Percentiles rank a stretch among this genome's conserved stretches.
phyloP scores from a whole-genome alignment of 2,113 vertebrate genomes.

The Sturnus vulgaris region DNA sequence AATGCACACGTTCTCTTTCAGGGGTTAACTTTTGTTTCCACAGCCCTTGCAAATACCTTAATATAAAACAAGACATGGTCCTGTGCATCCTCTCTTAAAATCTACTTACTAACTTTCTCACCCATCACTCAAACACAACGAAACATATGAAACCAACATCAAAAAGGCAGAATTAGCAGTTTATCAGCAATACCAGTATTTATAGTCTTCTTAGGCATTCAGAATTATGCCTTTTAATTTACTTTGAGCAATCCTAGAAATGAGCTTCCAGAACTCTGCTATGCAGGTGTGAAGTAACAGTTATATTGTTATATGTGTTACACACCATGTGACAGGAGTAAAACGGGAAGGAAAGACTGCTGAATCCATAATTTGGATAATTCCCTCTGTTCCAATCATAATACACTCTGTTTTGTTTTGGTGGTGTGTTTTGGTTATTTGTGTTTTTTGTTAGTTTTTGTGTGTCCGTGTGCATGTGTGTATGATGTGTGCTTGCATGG shows the following conservation, averaged over 20 bases:
- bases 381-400: neutral
- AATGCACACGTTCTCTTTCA: neutral
- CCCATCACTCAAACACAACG: neutral
- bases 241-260: neutral
- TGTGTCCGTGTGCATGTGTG: accelerated
- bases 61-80: neutral
- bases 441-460: neutral
- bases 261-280: neutral
- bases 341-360: neutral
- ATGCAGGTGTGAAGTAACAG: neutral
- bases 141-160: neutral
- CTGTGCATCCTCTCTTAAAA: neutral
- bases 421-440: neutral
- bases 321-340: neutral
- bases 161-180: neutral
- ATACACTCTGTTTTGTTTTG: neutral
- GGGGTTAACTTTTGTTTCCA: neutral
- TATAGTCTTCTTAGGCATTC: neutral
- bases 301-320: neutral
- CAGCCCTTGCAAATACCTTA: neutral
- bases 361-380: neutral
- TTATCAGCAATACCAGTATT: neutral
- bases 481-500: accelerated
- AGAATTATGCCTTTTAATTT: neutral
- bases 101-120: neutral